phyloP scores from a whole-genome alignment of 2,888 invertebrate genomes.

The Himalopsyche japonica region DNA sequence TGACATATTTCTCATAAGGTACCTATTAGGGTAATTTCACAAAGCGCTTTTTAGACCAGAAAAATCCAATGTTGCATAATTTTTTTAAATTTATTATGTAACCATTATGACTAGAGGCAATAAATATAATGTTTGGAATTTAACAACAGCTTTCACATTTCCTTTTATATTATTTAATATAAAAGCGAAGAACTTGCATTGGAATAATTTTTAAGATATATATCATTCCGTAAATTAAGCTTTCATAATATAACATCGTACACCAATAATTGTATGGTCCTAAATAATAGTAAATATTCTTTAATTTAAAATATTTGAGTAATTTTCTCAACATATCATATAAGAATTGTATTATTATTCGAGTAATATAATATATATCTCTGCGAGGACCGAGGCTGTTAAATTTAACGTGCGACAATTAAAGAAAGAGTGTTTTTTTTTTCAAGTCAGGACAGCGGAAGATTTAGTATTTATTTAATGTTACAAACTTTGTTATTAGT shows the following conservation, averaged over 20 bases:
- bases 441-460: not conserved
- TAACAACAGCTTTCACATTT: slow-evolving; percentile 24
- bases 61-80: slow-evolving; percentile 35
- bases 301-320: not conserved
- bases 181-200: slow-evolving; percentile 23
- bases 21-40: slow-evolving; percentile 38
- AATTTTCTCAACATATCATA: not conserved
- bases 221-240: not conserved
- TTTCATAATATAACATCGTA: not conserved
- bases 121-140: slow-evolving; percentile 29
- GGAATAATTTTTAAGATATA: slow-evolving; percentile 3
- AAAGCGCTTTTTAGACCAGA: slow-evolving; percentile 39
- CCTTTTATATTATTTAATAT: slow-evolving; percentile 14
- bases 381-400: not conserved
- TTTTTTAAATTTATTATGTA: slow-evolving; percentile 32
- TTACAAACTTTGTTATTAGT: not conserved
- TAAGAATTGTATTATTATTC: not conserved
- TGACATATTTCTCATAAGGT: slow-evolving; percentile 38
- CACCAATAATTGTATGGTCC: not conserved
- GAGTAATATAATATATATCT: not conserved
- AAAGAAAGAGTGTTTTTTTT: slow-evolving; percentile 3
- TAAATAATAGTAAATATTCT: slow-evolving; percentile 5
- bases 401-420: slow-evolving; percentile 13
- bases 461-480: not conserved
- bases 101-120: slow-evolving; percentile 38